phyloP scores from a whole-genome alignment of 1,140 invertebrate genomes.

The Trichoplusia ni region DNA sequence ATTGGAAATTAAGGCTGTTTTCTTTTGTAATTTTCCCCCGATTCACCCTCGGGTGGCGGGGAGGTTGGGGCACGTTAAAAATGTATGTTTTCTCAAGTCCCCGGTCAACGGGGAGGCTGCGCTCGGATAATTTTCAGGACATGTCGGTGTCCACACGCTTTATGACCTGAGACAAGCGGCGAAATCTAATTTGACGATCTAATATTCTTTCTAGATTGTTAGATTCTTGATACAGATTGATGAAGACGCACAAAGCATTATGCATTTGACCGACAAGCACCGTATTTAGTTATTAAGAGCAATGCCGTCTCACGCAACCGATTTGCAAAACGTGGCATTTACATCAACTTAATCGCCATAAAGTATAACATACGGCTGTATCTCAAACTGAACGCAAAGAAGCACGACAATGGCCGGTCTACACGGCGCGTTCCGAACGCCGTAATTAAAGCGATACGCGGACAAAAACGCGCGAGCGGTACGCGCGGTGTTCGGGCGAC shows the following conservation, averaged over 20 bases:
- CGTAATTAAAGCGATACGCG: slow-evolving; percentile 73
- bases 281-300: background rate
- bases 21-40: slow-evolving; percentile 78
- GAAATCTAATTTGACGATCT: slow-evolving; percentile 39
- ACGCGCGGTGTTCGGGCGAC: slow-evolving; percentile 45
- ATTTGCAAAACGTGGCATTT: background rate
- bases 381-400: slow-evolving; percentile 22
- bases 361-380: slow-evolving; percentile 10
- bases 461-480: slow-evolving; percentile 62
- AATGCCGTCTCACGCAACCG: background rate
- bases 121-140: slow-evolving; percentile 58
- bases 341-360: slow-evolving; percentile 1
- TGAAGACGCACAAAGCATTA: background rate
- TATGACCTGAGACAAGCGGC: slow-evolving; percentile 40
- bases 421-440: slow-evolving; percentile 38
- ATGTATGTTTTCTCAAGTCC: slow-evolving; percentile 70
- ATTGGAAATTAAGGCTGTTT: slow-evolving; percentile 81
- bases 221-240: background rate
- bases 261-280: background rate
- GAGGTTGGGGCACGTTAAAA: slow-evolving; percentile 64
- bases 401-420: slow-evolving; percentile 15
- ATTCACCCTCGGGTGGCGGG: slow-evolving; percentile 56
- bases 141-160: slow-evolving; percentile 51
- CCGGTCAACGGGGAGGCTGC: slow-evolving; percentile 44
- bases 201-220: background rate